Evolutionary conservation across 2,797 vertebrate species (phyloP).

Genomic region (Miichthys miiuy): DNA sequence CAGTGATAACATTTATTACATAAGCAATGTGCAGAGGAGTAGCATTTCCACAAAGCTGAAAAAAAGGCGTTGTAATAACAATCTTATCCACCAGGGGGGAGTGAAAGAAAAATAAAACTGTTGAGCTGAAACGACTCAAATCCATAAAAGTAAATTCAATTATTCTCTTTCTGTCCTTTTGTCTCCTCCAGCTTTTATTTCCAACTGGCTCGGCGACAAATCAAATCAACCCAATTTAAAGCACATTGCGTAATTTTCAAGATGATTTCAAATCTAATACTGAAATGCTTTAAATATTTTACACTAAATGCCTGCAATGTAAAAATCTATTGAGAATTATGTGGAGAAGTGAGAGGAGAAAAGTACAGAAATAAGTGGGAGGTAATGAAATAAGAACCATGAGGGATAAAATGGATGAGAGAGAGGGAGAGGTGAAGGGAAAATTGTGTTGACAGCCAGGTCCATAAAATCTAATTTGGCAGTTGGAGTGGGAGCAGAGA

Average conservation of each 20-base stretch:
- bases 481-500: slow-evolving; percentile 54
- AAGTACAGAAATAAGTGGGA: slow-evolving; percentile 14
- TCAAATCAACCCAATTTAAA: slow-evolving; percentile 1
- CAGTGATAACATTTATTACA: slow-evolving; percentile 6
- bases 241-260: neutral
- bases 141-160: slow-evolving; percentile 4
- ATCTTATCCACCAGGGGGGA: slow-evolving; percentile 29
- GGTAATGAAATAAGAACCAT: slow-evolving; percentile 38
- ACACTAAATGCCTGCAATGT: neutral
- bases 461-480: slow-evolving; percentile 31
- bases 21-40: neutral
- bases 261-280: neutral
- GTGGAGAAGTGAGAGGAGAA: neutral
- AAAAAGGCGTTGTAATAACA: slow-evolving; percentile 22
- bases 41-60: neutral
- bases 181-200: slow-evolving; percentile 25
- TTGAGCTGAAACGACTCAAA: neutral
- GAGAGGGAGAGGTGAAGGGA: neutral
- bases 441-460: neutral
- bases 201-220: neutral
- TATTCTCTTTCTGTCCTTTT: slow-evolving; percentile 9
- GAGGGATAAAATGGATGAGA: slow-evolving; percentile 1
- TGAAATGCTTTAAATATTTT: slow-evolving; percentile 28
- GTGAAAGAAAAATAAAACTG: neutral
- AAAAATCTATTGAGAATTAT: neutral